A percentile compares a stretch with the other conserved stretches of the same genome.
phyloP scores from a whole-genome alignment of 37 sponge, comb jelly and placozoan genomes.

The Haliclona indistincta region DNA sequence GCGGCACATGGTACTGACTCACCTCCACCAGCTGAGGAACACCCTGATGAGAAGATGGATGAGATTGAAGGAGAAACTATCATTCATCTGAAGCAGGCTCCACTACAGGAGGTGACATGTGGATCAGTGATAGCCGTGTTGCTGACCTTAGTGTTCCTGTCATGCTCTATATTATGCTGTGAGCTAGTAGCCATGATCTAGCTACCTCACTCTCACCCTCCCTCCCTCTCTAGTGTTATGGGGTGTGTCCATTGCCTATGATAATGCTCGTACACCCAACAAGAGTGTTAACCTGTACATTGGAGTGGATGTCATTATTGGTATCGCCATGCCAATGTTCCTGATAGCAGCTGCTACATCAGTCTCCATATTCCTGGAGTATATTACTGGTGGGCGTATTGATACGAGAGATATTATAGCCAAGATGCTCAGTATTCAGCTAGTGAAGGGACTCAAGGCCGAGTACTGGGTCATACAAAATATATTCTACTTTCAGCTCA shows the following conservation, averaged over 20 bases:
- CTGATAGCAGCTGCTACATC: constrained; percentile 16
- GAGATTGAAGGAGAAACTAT: neutral
- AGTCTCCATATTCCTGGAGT: constrained; percentile 47
- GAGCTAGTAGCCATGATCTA: neutral
- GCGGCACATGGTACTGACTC: neutral
- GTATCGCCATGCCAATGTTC: constrained; percentile 33
- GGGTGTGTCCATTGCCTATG: constrained; percentile 49
- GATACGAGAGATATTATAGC: constrained; percentile 27
- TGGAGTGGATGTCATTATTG: constrained; percentile 49
- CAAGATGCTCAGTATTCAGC: constrained; percentile 28
- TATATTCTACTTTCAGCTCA: constrained; percentile 40
- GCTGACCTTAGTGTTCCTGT: neutral
- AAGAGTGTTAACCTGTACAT: constrained; percentile 32
- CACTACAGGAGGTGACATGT: neutral
- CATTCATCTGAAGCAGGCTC: neutral
- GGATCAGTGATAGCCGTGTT: neutral
- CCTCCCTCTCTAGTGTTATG: constrained; percentile 45
- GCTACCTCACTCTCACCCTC: neutral
- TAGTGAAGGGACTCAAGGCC: constrained; percentile 21
- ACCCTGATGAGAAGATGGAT: neutral
- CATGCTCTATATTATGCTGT: neutral
- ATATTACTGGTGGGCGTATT: constrained; percentile 42
- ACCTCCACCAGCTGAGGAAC: neutral
- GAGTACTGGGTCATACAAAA: constrained; percentile 58
- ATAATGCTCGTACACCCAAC: constrained; percentile 8